Percentiles rank a stretch among this genome's conserved stretches.
phyloP scores from a whole-genome alignment of 1,140 invertebrate genomes.

The Oryctes rhinoceros region DNA sequence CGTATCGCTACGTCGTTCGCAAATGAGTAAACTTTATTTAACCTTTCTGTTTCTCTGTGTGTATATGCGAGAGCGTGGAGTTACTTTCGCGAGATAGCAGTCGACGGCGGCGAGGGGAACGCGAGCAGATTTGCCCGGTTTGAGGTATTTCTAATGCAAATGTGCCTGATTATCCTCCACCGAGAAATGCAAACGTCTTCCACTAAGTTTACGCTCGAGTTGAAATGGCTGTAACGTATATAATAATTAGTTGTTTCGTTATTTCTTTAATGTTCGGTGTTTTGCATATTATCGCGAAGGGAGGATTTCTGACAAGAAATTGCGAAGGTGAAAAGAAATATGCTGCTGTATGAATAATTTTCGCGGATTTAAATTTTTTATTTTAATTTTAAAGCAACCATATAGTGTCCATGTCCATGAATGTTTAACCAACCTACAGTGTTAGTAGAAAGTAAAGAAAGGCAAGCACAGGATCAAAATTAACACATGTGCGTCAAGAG shows the following conservation, averaged over 20 bases:
- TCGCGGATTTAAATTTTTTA: not conserved
- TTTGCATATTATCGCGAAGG: slow-evolving; percentile 22
- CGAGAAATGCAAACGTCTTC: slow-evolving; percentile 39
- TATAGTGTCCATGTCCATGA: too few species aligned
- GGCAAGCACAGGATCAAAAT: too few species aligned
- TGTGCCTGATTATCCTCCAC: slow-evolving; percentile 44
- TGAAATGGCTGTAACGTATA: slow-evolving; percentile 27
- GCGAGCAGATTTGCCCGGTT: slow-evolving; percentile 38
- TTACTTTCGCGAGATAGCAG: slow-evolving; percentile 38
- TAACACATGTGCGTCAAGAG: too few species aligned
- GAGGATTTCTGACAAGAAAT: not conserved
- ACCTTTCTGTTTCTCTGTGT: slow-evolving; percentile 45
- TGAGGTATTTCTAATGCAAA: slow-evolving; percentile 48
- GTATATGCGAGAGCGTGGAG: not conserved
- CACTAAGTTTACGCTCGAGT: slow-evolving; percentile 13
- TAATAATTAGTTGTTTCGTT: slow-evolving; percentile 32
- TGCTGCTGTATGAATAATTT: not conserved
- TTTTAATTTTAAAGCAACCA: not conserved
- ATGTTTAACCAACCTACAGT: too few species aligned
- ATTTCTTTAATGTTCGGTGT: slow-evolving; percentile 30
- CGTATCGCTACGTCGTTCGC: slow-evolving; percentile 40
- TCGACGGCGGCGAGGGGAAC: slow-evolving; percentile 25
- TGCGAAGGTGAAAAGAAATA: not conserved
- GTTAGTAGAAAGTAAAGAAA: too few species aligned
- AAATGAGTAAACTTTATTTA: slow-evolving; percentile 52